Conservation (phyloP, 2,888 invertebrate species). For the Amiota mariae region DNA sequence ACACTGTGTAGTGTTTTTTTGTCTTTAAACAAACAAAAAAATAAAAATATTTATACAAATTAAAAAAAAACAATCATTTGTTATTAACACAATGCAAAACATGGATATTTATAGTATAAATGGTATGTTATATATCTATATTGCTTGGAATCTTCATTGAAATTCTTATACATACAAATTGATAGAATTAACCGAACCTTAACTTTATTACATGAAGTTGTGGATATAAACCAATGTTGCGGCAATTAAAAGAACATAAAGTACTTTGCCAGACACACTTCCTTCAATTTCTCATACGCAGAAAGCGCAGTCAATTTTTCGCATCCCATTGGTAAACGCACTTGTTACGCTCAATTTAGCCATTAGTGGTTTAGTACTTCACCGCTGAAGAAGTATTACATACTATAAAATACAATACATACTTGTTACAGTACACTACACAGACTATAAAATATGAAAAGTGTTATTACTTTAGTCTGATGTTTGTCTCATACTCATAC, state of each 20-base stretch:
- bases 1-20: too few relatives aligned
- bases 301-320: neutral
- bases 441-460: neutral
- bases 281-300: neutral
- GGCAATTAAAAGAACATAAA: neutral
- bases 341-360: conserved; percentile 46
- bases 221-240: conserved; percentile 4
- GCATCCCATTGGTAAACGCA: neutral
- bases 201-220: neutral
- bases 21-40: neutral
- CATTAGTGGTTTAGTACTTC: conserved; percentile 35
- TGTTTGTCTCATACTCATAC: neutral
- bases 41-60: too few relatives aligned
- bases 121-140: neutral
- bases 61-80: too few relatives aligned
- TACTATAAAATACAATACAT: neutral
- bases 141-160: neutral
- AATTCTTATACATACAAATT: too few relatives aligned
- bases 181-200: neutral
- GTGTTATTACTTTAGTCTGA: neutral
- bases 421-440: neutral
- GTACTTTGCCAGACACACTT: neutral
- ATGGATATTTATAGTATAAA: neutral
- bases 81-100: too few relatives aligned
- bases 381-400: neutral